Evolutionary conservation across 2,797 vertebrate species (phyloP).

Genomic region (Poecilia gillii): DNA sequence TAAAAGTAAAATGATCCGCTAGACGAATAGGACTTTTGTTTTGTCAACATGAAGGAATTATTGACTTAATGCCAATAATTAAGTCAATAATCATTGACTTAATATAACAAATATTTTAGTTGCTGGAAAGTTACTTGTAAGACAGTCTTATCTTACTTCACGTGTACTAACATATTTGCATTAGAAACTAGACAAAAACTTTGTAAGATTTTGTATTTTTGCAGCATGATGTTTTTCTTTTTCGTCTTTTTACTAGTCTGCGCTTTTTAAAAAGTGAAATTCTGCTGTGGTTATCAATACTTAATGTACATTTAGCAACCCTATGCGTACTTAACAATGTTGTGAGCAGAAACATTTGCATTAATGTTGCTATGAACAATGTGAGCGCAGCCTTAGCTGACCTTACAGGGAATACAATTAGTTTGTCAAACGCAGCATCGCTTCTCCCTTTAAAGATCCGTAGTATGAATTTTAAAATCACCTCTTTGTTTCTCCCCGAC

Average conservation of each 20-base stretch:
- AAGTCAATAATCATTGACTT: no score
- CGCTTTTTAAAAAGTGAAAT: background rate
- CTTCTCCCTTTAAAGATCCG: slow-evolving; percentile 32
- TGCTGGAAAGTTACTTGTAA: no score
- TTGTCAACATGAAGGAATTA: no score
- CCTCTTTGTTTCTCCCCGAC: slow-evolving; percentile 39
- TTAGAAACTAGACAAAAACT: no score
- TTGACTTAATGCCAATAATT: no score
- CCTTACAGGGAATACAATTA: slow-evolving; percentile 49
- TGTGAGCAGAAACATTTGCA: background rate
- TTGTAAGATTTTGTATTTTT: background rate
- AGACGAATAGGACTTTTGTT: background rate
- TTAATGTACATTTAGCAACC: background rate
- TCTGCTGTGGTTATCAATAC: background rate
- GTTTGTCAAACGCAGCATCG: slow-evolving; percentile 30
- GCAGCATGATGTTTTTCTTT: background rate
- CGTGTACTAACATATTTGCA: no score
- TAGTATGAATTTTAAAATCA: slow-evolving; percentile 47
- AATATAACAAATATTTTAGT: no score
- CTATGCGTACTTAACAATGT: background rate
- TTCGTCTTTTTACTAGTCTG: background rate
- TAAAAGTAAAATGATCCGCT: background rate
- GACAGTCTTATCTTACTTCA: no score
- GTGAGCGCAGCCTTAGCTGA: slow-evolving; percentile 33
- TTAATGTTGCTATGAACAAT: slow-evolving; percentile 31